Conservation (phyloP, 2,113 vertebrate species). For the Dromiciops gliroides region DNA sequence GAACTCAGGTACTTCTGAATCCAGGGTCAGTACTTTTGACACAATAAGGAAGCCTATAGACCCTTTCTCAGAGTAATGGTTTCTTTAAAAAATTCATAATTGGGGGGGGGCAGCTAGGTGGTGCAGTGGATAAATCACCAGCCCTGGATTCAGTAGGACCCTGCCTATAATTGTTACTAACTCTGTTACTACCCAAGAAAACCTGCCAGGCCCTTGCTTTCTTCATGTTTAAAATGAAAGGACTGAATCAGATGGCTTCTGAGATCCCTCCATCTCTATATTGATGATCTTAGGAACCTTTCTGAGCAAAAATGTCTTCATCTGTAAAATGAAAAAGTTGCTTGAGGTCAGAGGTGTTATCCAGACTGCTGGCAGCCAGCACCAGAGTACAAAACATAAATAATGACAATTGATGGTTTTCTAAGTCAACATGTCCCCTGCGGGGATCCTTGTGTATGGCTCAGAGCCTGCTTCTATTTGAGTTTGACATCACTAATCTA, state of each 20-base stretch:
- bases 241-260: neutral
- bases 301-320: neutral
- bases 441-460: neutral
- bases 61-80: too few relatives aligned
- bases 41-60: too few relatives aligned
- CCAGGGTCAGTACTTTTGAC: too few relatives aligned
- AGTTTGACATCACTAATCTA: neutral
- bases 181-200: neutral
- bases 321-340: neutral
- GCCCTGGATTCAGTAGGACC: too few relatives aligned
- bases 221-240: neutral
- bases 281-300: neutral
- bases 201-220: neutral
- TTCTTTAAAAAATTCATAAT: too few relatives aligned
- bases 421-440: neutral
- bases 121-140: too few relatives aligned
- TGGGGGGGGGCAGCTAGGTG: too few relatives aligned
- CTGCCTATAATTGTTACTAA: neutral
- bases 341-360: neutral
- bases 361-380: neutral
- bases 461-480: neutral
- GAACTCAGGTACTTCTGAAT: too few relatives aligned
- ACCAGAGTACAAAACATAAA: neutral
- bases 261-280: neutral
- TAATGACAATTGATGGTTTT: neutral